These are phyloP conservation scores for Chaenocephalus aceratus DNA, from an alignment of 2,113 vertebrate species.

Conservation along the genomic window DNA sequence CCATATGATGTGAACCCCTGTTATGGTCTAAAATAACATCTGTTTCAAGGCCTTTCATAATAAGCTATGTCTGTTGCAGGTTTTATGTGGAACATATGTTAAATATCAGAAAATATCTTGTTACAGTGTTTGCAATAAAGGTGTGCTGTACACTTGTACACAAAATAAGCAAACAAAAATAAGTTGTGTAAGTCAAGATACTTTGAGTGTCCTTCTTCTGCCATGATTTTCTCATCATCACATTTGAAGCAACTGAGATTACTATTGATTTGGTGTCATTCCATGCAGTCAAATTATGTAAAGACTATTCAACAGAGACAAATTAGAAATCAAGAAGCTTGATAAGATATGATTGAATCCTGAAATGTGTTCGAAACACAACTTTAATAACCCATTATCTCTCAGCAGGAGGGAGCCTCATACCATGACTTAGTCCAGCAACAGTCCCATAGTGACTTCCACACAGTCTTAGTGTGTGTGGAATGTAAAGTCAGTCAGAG, in stretches of 20 bases:
- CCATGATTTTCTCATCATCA: neutral
- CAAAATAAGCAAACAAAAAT: too few relatives aligned
- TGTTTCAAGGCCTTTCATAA: conserved; percentile 7
- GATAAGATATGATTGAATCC: conserved; percentile 5
- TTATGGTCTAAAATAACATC: neutral
- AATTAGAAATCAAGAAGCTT: conserved; percentile 3
- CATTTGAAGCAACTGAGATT: conserved; percentile 14
- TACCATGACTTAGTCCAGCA: neutral
- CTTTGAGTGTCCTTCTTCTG: neutral
- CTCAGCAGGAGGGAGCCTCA: conserved; percentile 3
- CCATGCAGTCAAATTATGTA: conserved; percentile 16
- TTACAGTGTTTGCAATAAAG: too few relatives aligned
- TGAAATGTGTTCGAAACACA: conserved; percentile 9
- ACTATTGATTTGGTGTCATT: conserved; percentile 16
- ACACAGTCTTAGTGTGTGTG: neutral
- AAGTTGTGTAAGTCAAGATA: neutral
- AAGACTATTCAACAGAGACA: conserved; percentile 17
- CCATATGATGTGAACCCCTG: too few relatives aligned
- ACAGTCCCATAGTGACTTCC: neutral
- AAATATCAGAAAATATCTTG: neutral
- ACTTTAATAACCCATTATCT: conserved; percentile 28
- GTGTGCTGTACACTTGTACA: too few relatives aligned
- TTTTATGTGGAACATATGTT: conserved; percentile 5
- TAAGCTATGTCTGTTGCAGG: neutral
- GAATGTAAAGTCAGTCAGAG: neutral